Base-by-base conservation (phyloP, 2,888 invertebrate genomes). In the Smittia sp. region DNA sequence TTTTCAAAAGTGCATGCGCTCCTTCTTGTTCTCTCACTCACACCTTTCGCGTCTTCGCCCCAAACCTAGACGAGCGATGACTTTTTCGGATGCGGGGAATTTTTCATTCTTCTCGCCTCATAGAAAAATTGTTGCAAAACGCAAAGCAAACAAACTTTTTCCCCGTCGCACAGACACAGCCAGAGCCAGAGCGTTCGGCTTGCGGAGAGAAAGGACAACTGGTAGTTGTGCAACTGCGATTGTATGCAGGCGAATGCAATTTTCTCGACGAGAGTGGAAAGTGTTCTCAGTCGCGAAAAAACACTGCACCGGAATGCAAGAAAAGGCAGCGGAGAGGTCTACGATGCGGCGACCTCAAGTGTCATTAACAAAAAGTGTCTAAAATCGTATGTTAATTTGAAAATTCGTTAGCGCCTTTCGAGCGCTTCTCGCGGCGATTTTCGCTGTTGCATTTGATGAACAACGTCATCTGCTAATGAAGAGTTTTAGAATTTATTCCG, bases 251-350 rank as follows among this genome's bases (percentile, higher is more conserved):
- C 69, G 72, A 38, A 32, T 72, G 72, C 72, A 72, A 62, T 62
- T 72, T 62, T 62, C 62, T 72, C 46, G 46, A 27, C 52, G 58
- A 54, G 25, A 15, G 32, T 27, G 72, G 62, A 72, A 72, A 58
- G 58, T 62, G 58, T 72, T 72, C 72, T 72, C 72, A 72, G 72
- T 72, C 72, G 72, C 72, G 72, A 62, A 72, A 72, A 72, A 62
- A 72, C 72, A 72, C 72, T 72, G 72, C 72, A 72, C 72, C 72
- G 72, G 72, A 72, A 72, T 72, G 72, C 72, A 72, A 72, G 72
- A 72, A 72, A 72, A 58, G 58, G 72, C 72, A 62, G 39, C 72
- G 72, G 72, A 72, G 72, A 72, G 72, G 72, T 72, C 72, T 72
- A 72, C 72, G 72, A 72, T 72, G 72, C 72, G 72, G 72, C 62